Evolutionary conservation across 2,888 invertebrate genomes (phyloP).

Genomic region (Pristionchus arcanus): DNA sequence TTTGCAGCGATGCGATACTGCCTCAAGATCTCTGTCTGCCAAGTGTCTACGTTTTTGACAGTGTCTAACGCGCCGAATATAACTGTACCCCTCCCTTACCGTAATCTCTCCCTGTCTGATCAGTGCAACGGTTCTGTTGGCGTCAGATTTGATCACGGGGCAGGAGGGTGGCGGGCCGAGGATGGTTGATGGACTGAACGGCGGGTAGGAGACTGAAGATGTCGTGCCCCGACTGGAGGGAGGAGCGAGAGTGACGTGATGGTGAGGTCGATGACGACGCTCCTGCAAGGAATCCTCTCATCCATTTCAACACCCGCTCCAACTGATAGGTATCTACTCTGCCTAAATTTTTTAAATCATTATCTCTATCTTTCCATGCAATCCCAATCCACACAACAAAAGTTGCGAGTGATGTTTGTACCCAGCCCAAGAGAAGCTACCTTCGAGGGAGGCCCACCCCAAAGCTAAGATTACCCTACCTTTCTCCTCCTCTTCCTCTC

Average conservation of each 20-base stretch:
- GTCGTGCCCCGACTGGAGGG: neutral
- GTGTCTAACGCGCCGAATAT: too few relatives aligned
- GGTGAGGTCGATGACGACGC: conserved; percentile 47
- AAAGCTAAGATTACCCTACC: neutral
- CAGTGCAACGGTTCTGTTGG: conserved; percentile 55
- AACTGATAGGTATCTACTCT: too few relatives aligned
- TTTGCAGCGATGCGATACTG: too few relatives aligned
- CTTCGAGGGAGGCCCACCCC: neutral
- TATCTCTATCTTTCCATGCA: too few relatives aligned
- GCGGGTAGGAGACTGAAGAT: too few relatives aligned
- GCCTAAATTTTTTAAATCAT: too few relatives aligned
- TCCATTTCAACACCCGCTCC: too few relatives aligned
- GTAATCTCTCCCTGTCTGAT: conserved; percentile 60
- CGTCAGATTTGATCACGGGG: conserved; percentile 29
- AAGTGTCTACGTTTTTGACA: too few relatives aligned
- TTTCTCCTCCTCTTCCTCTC: conserved; percentile 19
- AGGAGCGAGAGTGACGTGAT: neutral
- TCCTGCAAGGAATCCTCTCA: neutral
- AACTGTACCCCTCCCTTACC: conserved; percentile 45
- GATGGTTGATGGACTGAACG: neutral
- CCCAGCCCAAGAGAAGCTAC: too few relatives aligned
- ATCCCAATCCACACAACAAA: too few relatives aligned
- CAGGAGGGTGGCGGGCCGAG: conserved; percentile 47
- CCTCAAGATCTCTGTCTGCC: too few relatives aligned
- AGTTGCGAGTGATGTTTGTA: too few relatives aligned